Evolutionary conservation across 2,113 vertebrate genomes (phyloP).

Genomic region (Meriones unguiculatus): DNA sequence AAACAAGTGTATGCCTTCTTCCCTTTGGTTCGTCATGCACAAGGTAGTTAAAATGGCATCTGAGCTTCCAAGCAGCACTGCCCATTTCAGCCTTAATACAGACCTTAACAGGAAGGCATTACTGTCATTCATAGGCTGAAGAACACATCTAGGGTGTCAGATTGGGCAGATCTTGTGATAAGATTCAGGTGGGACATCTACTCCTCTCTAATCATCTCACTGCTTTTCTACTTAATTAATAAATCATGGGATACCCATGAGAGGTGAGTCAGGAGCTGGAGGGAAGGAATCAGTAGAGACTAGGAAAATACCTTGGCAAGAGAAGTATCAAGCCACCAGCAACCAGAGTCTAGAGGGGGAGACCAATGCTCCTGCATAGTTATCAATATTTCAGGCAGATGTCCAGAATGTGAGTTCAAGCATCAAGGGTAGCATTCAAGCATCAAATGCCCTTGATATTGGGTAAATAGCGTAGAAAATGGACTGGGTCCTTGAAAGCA

Average conservation of each 20-base stretch:
- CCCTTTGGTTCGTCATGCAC: not conserved
- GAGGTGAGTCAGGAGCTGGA: not conserved
- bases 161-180: not conserved
- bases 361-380: not conserved
- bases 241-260: not conserved
- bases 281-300: not conserved
- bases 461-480: not conserved
- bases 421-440: fast-evolving
- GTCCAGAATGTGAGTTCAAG: not conserved
- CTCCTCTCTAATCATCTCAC: not conserved
- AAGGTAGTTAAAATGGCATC: not conserved
- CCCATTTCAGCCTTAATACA: not conserved
- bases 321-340: not conserved
- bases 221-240: not conserved
- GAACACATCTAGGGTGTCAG: not conserved
- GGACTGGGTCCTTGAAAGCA: not conserved
- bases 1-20: not conserved
- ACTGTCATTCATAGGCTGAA: not conserved
- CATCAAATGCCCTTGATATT: not conserved
- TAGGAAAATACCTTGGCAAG: not conserved
- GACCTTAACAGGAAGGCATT: not conserved
- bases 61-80: not conserved
- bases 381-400: not conserved
- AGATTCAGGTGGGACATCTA: not conserved
- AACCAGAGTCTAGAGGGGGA: not conserved